phyloP scores from a whole-genome alignment of 2,888 invertebrate genomes.

The Isotomurus palustris region DNA sequence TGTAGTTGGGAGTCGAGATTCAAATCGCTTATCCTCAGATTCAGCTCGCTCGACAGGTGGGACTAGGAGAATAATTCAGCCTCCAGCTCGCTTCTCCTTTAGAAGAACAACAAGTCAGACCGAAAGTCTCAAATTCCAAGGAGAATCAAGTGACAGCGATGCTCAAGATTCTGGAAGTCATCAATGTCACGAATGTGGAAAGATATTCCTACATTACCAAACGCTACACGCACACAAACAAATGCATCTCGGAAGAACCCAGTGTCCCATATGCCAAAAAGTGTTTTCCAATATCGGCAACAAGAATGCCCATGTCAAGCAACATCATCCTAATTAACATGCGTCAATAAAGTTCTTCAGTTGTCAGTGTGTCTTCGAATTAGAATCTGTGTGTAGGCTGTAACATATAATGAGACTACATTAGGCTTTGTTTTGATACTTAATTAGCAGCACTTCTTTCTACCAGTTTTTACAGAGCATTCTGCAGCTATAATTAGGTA shows the following conservation, averaged over 20 bases:
- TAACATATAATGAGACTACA: no score
- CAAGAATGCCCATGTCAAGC: conserved; percentile 23
- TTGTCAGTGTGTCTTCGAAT: no score
- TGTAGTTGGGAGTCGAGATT: no score
- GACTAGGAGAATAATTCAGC: conserved; percentile 6
- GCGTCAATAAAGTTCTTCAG: no score
- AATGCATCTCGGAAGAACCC: conserved; percentile 22
- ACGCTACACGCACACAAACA: conserved; percentile 24
- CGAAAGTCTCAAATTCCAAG: no score
- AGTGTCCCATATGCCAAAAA: conserved; percentile 19
- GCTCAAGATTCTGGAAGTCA: background rate
- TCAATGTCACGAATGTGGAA: conserved; percentile 17
- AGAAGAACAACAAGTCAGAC: no score
- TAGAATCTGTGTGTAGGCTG: no score
- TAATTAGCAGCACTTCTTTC: no score
- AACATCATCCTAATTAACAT: conserved; percentile 25
- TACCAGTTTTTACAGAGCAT: no score
- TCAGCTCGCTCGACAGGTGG: background rate
- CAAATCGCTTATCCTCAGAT: no score
- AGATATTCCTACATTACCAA: conserved; percentile 19
- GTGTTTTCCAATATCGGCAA: conserved; percentile 28
- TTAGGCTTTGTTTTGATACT: no score
- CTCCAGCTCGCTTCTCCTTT: conserved; percentile 4
- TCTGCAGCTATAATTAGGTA: no score
- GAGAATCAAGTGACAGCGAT: background rate